phyloP scores from a whole-genome alignment of 53 echinoderm and acorn worm species.

The Holothuria leucospilota region DNA sequence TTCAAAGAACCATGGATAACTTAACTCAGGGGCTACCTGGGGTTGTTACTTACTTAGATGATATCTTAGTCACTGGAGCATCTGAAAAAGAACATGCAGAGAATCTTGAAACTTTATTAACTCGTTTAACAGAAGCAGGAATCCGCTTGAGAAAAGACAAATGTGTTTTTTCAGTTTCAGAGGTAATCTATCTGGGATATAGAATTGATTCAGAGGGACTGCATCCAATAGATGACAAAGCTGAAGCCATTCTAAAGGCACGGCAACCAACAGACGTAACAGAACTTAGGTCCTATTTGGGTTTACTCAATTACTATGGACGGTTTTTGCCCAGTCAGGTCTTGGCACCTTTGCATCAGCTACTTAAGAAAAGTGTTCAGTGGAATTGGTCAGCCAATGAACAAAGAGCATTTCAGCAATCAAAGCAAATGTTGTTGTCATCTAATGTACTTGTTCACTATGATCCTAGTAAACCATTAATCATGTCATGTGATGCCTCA shows the following conservation, averaged over 20 bases:
- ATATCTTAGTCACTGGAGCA: conserved; percentile 54
- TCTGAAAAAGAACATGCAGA: too few relatives aligned
- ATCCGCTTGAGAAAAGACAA: conserved; percentile 49
- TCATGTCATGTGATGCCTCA: conserved; percentile 53
- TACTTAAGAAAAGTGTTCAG: conserved; percentile 40
- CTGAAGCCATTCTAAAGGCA: too few relatives aligned
- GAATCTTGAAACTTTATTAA: conserved; percentile 45
- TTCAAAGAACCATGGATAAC: conserved; percentile 75
- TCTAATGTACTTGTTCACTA: conserved; percentile 53
- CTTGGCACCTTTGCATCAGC: conserved; percentile 54
- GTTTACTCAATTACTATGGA: conserved; percentile 68
- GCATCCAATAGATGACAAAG: conserved; percentile 56
- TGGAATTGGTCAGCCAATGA: conserved; percentile 60
- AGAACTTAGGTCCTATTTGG: too few relatives aligned
- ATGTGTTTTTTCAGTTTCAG: conserved; percentile 51
- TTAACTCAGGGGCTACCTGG: conserved; percentile 61
- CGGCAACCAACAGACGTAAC: too few relatives aligned
- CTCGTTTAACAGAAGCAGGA: conserved; percentile 47
- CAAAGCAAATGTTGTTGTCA: conserved; percentile 56
- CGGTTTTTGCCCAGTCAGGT: too few relatives aligned
- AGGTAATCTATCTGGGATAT: conserved; percentile 56
- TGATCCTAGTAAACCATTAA: conserved; percentile 34
- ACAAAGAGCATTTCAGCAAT: conserved; percentile 52
- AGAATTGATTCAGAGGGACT: conserved; percentile 53
- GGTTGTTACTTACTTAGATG: conserved; percentile 14